Conservation (phyloP, 2,888 invertebrate species). For the Eristalinus sepulchralis region DNA sequence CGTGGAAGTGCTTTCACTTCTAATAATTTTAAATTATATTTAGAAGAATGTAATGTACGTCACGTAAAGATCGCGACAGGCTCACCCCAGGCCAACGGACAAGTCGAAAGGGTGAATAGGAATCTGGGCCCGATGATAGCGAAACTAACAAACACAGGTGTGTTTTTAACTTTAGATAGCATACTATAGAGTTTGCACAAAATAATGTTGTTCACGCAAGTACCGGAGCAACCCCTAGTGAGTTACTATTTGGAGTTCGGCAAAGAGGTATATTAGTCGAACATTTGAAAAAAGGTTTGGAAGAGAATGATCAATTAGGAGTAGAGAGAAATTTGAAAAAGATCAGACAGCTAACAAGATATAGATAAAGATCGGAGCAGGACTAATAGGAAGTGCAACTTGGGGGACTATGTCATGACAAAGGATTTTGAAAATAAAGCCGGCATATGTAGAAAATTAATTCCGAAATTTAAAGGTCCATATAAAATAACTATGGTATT, state of each 20-base stretch:
- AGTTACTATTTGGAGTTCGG: conserved; percentile 47
- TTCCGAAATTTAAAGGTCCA: background rate
- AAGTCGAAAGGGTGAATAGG: background rate
- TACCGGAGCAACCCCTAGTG: conserved; percentile 40
- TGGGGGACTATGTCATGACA: conserved; percentile 25
- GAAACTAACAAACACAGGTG: background rate
- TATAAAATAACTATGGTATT: conserved; percentile 18
- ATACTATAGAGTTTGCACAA: conserved; percentile 53
- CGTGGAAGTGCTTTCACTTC: background rate
- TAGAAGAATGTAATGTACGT: conserved; percentile 16
- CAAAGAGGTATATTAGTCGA: conserved; percentile 54
- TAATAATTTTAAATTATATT: background rate
- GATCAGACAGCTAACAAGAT: conserved; percentile 8
- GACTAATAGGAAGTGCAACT: background rate
- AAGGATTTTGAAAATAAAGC: conserved; percentile 14
- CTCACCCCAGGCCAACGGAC: conserved; percentile 28
- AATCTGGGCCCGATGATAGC: conserved; percentile 7
- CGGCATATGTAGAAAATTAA: conserved; percentile 23
- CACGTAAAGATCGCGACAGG: conserved; percentile 55
- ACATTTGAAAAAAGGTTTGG: conserved; percentile 29
- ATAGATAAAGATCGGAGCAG: background rate
- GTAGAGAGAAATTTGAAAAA: background rate
- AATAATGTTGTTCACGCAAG: conserved; percentile 63
- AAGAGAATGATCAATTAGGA: background rate
- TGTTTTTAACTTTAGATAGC: conserved; percentile 27